These are phyloP conservation scores for Sebastes fasciatus DNA, from an alignment of 2,113 vertebrate genomes.

Conservation along the genomic window DNA sequence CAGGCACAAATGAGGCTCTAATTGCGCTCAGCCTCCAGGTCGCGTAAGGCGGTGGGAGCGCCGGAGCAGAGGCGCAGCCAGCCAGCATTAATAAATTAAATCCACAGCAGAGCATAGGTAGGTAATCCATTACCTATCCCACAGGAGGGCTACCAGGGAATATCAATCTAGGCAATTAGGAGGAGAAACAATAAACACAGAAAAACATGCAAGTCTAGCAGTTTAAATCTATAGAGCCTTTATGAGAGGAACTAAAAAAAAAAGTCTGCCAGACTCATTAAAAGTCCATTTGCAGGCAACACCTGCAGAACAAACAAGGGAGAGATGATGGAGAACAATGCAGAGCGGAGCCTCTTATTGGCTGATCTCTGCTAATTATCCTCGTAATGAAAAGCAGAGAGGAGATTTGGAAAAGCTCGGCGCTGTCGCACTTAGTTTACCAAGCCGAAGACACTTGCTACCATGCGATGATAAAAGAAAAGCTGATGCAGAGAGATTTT, in stretches of 20 bases:
- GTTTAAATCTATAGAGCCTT: slow-evolving; percentile 50
- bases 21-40: slow-evolving; percentile 75
- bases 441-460: slow-evolving; percentile 23
- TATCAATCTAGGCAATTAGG: slow-evolving; percentile 76
- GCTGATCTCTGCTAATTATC: slow-evolving; percentile 73
- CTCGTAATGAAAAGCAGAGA: slow-evolving; percentile 65
- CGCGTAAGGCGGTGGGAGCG: slow-evolving; percentile 30
- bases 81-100: slow-evolving; percentile 76
- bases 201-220: slow-evolving; percentile 65
- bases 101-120: slow-evolving; percentile 71
- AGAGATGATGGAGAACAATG: slow-evolving; percentile 48
- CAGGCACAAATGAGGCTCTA: slow-evolving; percentile 68
- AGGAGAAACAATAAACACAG: slow-evolving; percentile 56
- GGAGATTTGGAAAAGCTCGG: slow-evolving; percentile 32
- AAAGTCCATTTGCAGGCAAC: slow-evolving; percentile 77
- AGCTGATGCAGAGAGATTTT: slow-evolving; percentile 6
- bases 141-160: slow-evolving; percentile 68
- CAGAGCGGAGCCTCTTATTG: slow-evolving; percentile 69
- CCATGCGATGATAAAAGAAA: not conserved
- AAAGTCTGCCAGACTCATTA: slow-evolving; percentile 73
- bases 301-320: slow-evolving; percentile 75
- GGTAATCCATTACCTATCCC: slow-evolving; percentile 79
- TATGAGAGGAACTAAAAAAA: slow-evolving; percentile 40
- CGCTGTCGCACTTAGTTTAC: slow-evolving; percentile 41
- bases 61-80: slow-evolving; percentile 48